Conservation (phyloP, 1,140 invertebrate genomes). For the Drosophila serrata region DNA sequence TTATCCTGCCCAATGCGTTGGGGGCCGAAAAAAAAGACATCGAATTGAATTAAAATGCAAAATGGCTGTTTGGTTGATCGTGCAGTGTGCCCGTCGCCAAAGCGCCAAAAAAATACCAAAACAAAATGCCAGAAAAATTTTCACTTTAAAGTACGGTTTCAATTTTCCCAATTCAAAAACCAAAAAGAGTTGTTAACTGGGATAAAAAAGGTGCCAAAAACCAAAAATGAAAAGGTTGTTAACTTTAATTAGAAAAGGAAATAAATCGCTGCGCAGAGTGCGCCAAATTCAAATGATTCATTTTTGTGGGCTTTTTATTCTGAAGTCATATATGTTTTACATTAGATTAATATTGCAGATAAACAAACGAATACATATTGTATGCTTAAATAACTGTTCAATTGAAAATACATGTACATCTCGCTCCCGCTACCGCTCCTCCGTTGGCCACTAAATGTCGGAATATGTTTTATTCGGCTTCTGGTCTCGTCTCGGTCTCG, state of each 20-base stretch:
- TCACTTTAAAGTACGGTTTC: neutral
- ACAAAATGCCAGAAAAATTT: neutral
- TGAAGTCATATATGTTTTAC: slow-evolving; percentile 81
- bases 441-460: slow-evolving; percentile 78
- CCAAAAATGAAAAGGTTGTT: no score
- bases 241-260: no score
- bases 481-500: slow-evolving; percentile 20
- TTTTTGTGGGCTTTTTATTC: slow-evolving; percentile 66
- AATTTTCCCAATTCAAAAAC: no score
- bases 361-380: slow-evolving; percentile 82
- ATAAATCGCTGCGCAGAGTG: neutral
- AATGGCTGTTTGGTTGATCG: slow-evolving; percentile 18
- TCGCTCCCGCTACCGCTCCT: slow-evolving; percentile 52
- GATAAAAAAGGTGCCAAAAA: no score
- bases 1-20: neutral
- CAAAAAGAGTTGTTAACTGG: no score
- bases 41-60: slow-evolving; percentile 17
- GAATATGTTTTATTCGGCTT: slow-evolving; percentile 58
- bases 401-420: slow-evolving; percentile 76
- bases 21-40: neutral
- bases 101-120: slow-evolving; percentile 17
- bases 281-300: slow-evolving; percentile 17
- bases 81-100: slow-evolving; percentile 4
- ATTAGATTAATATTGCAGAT: slow-evolving; percentile 84
- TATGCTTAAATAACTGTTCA: slow-evolving; percentile 82